Base-by-base conservation (phyloP, 2,797 vertebrate genomes). In the Falco biarmicus region DNA sequence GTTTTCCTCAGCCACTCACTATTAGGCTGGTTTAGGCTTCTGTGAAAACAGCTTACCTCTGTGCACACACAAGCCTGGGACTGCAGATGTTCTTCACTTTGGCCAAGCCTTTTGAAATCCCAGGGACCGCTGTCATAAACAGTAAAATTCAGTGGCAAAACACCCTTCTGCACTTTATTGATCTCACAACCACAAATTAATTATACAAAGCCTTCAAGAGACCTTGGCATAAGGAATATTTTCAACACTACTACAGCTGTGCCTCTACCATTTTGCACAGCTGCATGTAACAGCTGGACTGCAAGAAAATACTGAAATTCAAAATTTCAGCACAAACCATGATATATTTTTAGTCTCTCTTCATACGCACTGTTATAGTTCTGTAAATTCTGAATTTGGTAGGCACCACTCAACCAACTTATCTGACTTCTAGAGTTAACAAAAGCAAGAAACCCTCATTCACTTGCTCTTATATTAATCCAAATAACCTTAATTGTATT, bases 181-280 rank as follows among this genome's bases (percentile, higher is more conserved):
- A 90, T 78, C 95, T 81, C 77, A 79, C 28, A 79, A 85, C 5
- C 59, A 88, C 29, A 87, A 32, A 88, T 68, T 83, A 90, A 91
- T 57, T 75, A 76, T 2, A 88, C 22, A 90, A 88, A 94, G 69
- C 25, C 65, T 90, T 68, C 63, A 73, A 51, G 19, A 84, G 59
- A 94, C n/a, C 29, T 65, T 75, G 45, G 45, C 57, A 71, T 14
- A 69, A 76, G 51, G 34, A 7, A 4, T 32, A 54, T 73, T 84
- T 87, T 87, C 83, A 92, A 57, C 74, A 71, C 28, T 43, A 26
- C 32, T 32, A 68, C 65, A 86, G 69, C 82, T 85, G 60, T 18
- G 31, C 26, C 51, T 83, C 70, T 31, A 63, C 29, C 32, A 80
- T 34, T 92, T 57, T 59, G 25, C 63, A 88, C n/a, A 93, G 89